These are phyloP conservation scores for Hippasteria phrygiana DNA, from an alignment of 53 echinoderm and acorn worm genomes.

Conservation along the genomic window DNA sequence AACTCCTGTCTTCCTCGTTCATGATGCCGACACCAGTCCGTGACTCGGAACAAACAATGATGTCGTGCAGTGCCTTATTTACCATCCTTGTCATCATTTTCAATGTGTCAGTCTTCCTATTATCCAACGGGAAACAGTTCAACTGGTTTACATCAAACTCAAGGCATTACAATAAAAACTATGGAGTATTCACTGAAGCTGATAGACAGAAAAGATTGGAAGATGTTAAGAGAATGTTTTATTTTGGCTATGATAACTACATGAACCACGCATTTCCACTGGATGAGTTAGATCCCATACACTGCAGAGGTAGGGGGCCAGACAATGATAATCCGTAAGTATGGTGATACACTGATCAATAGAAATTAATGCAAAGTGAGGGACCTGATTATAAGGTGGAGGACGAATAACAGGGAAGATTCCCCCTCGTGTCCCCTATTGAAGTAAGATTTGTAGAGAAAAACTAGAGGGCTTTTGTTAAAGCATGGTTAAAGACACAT, in stretches of 20 bases:
- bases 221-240: conserved; percentile 91
- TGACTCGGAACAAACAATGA: conserved; percentile 22
- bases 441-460: no score
- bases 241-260: conserved; percentile 95
- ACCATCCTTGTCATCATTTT: conserved; percentile 43
- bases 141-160: conserved; percentile 59
- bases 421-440: no score
- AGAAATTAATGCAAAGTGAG: no score
- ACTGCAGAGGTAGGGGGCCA: conserved; percentile 93
- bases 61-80: conserved; percentile 42
- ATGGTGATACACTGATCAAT: neutral
- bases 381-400: no score
- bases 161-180: conserved; percentile 75
- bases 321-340: conserved; percentile 95
- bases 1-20: neutral
- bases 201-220: conserved; percentile 78
- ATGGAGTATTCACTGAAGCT: conserved; percentile 81
- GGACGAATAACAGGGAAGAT: no score
- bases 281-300: conserved; percentile 97
- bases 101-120: conserved; percentile 60
- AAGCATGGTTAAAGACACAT: no score
- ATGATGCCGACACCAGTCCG: conserved; percentile 30
- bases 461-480: no score
- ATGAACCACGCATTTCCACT: conserved; percentile 91
- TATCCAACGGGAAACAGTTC: conserved; percentile 56